phyloP scores from a whole-genome alignment of 2,888 invertebrate species.

The Melipona bicolor region DNA sequence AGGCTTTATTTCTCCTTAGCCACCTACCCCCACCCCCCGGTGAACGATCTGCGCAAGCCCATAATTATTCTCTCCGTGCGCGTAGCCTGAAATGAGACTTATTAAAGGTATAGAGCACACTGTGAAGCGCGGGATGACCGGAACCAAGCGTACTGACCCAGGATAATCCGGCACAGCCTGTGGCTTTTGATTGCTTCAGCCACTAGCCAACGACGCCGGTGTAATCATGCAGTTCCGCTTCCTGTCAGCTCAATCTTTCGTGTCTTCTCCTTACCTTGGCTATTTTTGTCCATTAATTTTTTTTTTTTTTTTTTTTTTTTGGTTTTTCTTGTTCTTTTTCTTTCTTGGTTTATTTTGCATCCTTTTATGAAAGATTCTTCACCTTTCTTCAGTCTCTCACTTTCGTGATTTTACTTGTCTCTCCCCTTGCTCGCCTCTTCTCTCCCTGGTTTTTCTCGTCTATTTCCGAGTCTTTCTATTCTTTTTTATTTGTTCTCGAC shows the following conservation, averaged over 20 bases:
- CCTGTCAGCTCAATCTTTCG: too few species aligned
- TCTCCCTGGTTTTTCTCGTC: neutral
- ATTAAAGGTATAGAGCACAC: constrained; percentile 65
- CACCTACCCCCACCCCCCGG: constrained; percentile 63
- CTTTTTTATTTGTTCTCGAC: neutral
- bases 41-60: constrained; percentile 81
- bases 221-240: neutral
- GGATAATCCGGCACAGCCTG: constrained; percentile 17
- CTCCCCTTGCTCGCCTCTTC: neutral
- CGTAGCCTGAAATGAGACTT: constrained; percentile 72
- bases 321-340: too few species aligned
- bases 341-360: neutral
- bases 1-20: constrained; percentile 77
- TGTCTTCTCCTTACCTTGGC: too few species aligned
- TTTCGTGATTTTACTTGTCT: neutral
- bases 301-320: too few species aligned
- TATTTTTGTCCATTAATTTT: too few species aligned
- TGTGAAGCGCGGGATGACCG: constrained; percentile 17
- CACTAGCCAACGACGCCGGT: neutral
- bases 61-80: constrained; percentile 82
- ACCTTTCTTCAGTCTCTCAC: neutral
- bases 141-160: constrained; percentile 39
- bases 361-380: neutral
- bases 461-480: neutral
- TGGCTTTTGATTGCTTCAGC: neutral